These are phyloP conservation scores for Julus scandinavius DNA, from an alignment of 2,888 invertebrate species.

Conservation along the genomic window DNA sequence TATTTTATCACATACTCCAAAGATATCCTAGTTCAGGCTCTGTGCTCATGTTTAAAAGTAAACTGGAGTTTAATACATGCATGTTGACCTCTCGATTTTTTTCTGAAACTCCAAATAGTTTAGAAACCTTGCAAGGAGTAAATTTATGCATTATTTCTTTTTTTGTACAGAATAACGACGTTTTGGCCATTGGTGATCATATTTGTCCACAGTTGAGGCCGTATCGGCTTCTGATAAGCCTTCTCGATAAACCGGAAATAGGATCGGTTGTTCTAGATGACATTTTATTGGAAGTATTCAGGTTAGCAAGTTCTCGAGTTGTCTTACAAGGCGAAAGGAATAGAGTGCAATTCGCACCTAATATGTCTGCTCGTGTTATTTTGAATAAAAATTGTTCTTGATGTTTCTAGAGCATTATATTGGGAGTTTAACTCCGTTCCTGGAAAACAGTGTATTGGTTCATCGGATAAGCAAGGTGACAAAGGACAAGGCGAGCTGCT, in stretches of 20 bases:
- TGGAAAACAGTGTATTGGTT: background rate
- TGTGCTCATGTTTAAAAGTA: slow-evolving; percentile 60
- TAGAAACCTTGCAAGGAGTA: background rate
- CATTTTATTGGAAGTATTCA: slow-evolving; percentile 81
- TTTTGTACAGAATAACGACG: slow-evolving; percentile 25
- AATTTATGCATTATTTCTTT: background rate
- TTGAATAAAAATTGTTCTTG: background rate
- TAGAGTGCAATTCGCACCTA: too few species aligned
- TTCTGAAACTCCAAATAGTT: background rate
- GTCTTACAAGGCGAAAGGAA: background rate
- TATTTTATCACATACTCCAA: slow-evolving; percentile 60
- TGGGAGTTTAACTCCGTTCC: slow-evolving; percentile 65
- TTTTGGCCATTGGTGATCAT: slow-evolving; percentile 33
- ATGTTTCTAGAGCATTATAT: slow-evolving; percentile 68
- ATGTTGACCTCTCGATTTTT: slow-evolving; percentile 14
- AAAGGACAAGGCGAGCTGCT: slow-evolving; percentile 72
- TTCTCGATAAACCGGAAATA: slow-evolving; percentile 88
- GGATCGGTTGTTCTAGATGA: slow-evolving; percentile 81
- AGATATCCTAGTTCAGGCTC: slow-evolving; percentile 62
- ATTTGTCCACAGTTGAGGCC: slow-evolving; percentile 65
- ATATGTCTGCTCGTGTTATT: background rate
- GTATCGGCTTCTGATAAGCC: slow-evolving; percentile 82
- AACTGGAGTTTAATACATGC: slow-evolving; percentile 34
- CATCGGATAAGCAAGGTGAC: background rate
- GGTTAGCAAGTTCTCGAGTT: slow-evolving; percentile 57